Conservation (phyloP, 2,113 vertebrate species). For the Urocolius indicus region DNA sequence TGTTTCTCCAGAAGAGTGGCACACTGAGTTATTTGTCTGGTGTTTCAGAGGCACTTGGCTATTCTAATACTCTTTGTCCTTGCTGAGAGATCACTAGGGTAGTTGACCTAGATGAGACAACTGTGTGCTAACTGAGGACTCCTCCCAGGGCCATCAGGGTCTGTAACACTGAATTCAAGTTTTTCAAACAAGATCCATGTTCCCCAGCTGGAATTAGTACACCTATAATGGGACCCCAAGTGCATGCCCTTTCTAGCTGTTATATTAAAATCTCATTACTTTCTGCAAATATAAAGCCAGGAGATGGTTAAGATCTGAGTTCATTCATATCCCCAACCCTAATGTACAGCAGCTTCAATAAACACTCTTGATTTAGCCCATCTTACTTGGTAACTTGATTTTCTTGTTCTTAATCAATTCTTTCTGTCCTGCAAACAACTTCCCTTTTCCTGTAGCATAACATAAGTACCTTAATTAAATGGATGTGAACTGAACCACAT, state of each 20-base stretch:
- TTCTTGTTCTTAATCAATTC: not conserved
- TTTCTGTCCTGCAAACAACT: not conserved
- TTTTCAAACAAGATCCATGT: not conserved
- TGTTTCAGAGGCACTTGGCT: not conserved
- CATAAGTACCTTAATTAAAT: not conserved
- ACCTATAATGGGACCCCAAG: no score
- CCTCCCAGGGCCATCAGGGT: not conserved
- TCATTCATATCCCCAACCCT: not conserved
- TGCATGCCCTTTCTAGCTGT: not conserved
- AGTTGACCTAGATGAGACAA: rapidly evolving
- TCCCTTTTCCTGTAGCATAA: not conserved
- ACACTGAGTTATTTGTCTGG: not conserved
- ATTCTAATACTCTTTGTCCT: not conserved
- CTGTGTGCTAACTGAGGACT: not conserved
- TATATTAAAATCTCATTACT: not conserved
- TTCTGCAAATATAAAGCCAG: not conserved
- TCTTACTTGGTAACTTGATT: not conserved
- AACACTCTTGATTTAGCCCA: not conserved
- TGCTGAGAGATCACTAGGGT: not conserved
- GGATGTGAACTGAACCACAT: not conserved
- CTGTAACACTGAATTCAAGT: not conserved
- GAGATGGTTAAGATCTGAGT: not conserved
- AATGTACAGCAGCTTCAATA: not conserved
- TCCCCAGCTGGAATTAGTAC: not conserved
- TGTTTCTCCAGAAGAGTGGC: not conserved